A percentile compares a stretch with the other conserved stretches of the same genome.
Evolutionary conservation across 2,888 invertebrate species (phyloP).

Genomic region (Troides helena): DNA sequence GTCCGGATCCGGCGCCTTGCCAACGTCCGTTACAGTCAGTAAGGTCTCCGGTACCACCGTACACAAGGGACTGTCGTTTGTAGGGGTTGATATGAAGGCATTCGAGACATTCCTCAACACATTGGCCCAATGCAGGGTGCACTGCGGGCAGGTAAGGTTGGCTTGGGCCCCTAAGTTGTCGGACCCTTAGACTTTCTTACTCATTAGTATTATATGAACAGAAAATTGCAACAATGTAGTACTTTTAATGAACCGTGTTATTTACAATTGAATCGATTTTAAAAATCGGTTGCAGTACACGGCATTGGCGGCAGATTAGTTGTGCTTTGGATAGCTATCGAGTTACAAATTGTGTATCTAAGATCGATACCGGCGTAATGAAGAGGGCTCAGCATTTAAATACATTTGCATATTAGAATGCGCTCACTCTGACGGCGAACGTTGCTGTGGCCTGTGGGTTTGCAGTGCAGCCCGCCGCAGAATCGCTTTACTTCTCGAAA

Average conservation of each 20-base stretch:
- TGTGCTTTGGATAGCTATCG: conserved; percentile 69
- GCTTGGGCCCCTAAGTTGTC: too few species aligned
- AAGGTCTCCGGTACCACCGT: too few species aligned
- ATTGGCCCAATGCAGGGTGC: too few species aligned
- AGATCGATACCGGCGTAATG: conserved; percentile 79
- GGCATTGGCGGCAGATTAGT: conserved; percentile 59
- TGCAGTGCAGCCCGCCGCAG: conserved; percentile 21
- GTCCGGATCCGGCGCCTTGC: too few species aligned
- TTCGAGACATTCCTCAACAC: too few species aligned
- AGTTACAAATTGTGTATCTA: conserved; percentile 79
- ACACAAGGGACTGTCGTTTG: too few species aligned
- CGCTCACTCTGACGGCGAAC: conserved; percentile 55
- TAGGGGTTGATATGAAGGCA: too few species aligned
- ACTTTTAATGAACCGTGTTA: not conserved
- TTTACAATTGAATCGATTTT: conserved; percentile 3
- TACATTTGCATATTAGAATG: conserved; percentile 80
- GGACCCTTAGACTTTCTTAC: too few species aligned
- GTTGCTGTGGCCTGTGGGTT: conserved; percentile 34
- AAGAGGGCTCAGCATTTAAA: conserved; percentile 80
- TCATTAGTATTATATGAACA: not conserved
- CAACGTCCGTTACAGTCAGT: too few species aligned
- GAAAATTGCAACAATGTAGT: not conserved
- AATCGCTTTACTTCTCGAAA: not conserved
- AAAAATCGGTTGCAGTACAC: conserved; percentile 39
- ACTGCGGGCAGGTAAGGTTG: too few species aligned